Percentiles rank a stretch among this genome's conserved stretches.
These are phyloP conservation scores for Notodonta dromedarius DNA, from an alignment of 2,888 invertebrate genomes.

Conservation along the genomic window DNA sequence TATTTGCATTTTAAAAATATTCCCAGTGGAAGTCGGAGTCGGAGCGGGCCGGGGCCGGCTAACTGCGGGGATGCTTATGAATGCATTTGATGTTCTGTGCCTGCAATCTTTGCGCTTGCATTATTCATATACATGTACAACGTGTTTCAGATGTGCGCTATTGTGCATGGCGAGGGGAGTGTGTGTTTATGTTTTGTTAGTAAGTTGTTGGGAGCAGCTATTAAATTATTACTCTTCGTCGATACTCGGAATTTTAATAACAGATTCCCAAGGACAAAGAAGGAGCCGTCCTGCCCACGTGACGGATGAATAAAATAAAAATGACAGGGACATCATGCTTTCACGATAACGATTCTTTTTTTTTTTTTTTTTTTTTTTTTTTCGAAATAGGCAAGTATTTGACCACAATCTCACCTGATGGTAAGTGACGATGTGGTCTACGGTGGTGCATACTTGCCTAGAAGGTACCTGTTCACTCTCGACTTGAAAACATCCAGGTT, in stretches of 20 bases:
- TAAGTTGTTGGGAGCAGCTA: background rate
- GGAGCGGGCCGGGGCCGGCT: conserved; percentile 8
- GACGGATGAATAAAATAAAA: too few relatives aligned
- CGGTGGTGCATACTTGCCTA: too few relatives aligned
- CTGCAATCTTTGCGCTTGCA: conserved; percentile 32
- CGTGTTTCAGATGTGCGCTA: conserved; percentile 9
- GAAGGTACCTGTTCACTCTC: too few relatives aligned
- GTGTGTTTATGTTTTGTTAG: conserved; percentile 7
- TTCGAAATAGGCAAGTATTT: too few relatives aligned
- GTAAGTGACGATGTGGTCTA: too few relatives aligned
- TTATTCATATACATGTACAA: conserved; percentile 28
- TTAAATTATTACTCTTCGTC: too few relatives aligned
- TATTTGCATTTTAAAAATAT: conserved; percentile 58
- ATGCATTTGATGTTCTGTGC: conserved; percentile 26
- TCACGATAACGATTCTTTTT: background rate
- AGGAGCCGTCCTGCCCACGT: too few relatives aligned
- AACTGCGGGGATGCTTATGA: conserved; percentile 24
- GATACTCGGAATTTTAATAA: background rate
- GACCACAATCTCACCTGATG: too few relatives aligned
- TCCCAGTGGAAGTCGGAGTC: conserved; percentile 43
- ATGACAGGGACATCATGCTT: background rate
- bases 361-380: too few relatives aligned
- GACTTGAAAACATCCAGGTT: too few relatives aligned
- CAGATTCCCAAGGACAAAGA: too few relatives aligned
- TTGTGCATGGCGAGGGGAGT: background rate